Evolutionary conservation across 2,113 vertebrate genomes (phyloP), one percentile per base, ranked within the genome.

Genomic region (Hippocampus zosterae): DNA sequence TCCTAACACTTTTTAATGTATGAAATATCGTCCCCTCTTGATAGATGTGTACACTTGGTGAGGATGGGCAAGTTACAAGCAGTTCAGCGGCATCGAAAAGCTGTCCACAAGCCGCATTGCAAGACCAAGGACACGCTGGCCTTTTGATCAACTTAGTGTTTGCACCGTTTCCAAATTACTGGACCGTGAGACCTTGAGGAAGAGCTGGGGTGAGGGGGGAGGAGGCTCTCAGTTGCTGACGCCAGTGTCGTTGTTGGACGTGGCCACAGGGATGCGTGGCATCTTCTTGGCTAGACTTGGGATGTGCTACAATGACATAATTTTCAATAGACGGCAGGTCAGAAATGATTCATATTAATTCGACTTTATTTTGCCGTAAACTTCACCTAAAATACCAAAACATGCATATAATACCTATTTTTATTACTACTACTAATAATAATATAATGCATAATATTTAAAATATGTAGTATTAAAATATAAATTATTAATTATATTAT

Each of bases 261-360:
- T 25, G 68, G 80, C 85, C 53, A 91, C 87, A 48, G 97, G 97
- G 77, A 98, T 95, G 81, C 96, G 94, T 80, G 95, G 95, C 92
- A 98, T 93, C 91, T 98, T 99, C 93, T 99, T 99, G 74, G 92
- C 94, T 64, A 96, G 97, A 87, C 96, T 99, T 76, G 95, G 96
- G 83, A 95, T 93, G 72, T 94, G 94, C 96, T 98, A 89, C 59
- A 73, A 81, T 78, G 79, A n/a, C 13, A 75, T 41, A 18, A 86
- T 57, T 42, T 41, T 33, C 29, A 6, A 63, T 19, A 61, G 21
- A 37, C 59, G 40, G 7, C 16, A 50, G 15, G 42, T 13, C 3
- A 11, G 42, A 44, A 44, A 44, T 37, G 33, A 6, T 5, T 6
- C 5, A 37, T 37, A 37, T 37, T 37, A 2, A 37, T 37, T 37